These are phyloP conservation scores for Mythimna impura DNA, from an alignment of 2,888 invertebrate genomes.

Conservation along the genomic window DNA sequence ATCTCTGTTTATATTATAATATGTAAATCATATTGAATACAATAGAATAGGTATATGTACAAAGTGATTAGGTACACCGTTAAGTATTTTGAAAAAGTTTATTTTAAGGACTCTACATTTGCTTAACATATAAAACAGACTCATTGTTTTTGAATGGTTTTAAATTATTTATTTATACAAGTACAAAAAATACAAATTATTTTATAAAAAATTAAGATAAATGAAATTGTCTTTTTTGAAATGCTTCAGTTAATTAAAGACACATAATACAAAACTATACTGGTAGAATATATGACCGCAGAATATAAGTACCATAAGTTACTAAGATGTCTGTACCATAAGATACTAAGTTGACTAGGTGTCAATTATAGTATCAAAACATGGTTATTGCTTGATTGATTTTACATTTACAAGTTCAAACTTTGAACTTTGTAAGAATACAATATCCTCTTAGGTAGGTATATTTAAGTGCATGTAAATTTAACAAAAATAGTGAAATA, in stretches of 20 bases:
- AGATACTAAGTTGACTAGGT: neutral
- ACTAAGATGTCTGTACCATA: neutral
- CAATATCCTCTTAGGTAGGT: neutral
- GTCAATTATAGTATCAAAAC: neutral
- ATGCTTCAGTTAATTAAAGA: too few species aligned
- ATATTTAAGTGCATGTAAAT: neutral
- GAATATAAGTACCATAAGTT: neutral
- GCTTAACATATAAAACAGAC: neutral
- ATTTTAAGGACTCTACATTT: neutral
- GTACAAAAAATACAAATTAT: neutral
- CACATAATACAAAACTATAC: too few species aligned
- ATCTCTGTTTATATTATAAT: constrained; percentile 40
- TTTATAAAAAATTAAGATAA: neutral
- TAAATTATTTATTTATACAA: neutral
- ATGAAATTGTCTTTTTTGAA: neutral
- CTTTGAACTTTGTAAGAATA: neutral
- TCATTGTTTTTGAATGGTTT: neutral
- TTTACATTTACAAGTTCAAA: too few species aligned
- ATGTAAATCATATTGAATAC: constrained; percentile 56
- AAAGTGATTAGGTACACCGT: constrained; percentile 3
- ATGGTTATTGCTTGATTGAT: neutral
- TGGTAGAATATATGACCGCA: neutral
- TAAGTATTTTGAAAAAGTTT: constrained; percentile 15
- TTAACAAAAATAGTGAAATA: neutral
- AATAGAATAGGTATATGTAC: constrained; percentile 46